Percentiles rank a stretch among this genome's conserved stretches.
These are phyloP conservation scores for Globodera rostochiensis DNA, from an alignment of 1,140 invertebrate species.

Conservation along the genomic window DNA sequence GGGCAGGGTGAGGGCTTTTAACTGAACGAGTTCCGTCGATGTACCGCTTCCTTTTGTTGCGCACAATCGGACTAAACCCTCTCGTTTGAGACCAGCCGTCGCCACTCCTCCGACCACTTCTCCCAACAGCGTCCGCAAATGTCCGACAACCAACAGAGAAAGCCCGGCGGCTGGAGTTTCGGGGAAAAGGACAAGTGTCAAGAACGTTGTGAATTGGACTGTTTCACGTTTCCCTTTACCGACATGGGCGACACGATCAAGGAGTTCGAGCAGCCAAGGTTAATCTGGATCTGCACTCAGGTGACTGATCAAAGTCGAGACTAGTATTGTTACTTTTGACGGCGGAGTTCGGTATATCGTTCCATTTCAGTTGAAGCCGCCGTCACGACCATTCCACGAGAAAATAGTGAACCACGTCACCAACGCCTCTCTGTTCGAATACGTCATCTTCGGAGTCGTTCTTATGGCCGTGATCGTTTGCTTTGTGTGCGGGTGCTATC, in stretches of 20 bases:
- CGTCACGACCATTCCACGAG: conserved; percentile 19
- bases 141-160: background rate
- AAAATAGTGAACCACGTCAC: background rate
- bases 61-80: background rate
- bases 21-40: too few species aligned
- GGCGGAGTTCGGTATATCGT: too few species aligned
- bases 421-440: conserved; percentile 16
- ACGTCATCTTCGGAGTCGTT: conserved; percentile 16
- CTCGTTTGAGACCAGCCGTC: background rate
- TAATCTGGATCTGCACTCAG: background rate
- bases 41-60: too few species aligned
- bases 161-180: background rate
- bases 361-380: conserved; percentile 13
- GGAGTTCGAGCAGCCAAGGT: background rate
- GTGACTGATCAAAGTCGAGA: background rate
- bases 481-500: conserved; percentile 1
- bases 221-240: background rate
- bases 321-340: background rate
- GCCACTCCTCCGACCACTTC: background rate
- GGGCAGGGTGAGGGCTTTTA: background rate
- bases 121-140: background rate
- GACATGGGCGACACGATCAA: background rate
- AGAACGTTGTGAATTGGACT: background rate
- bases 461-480: background rate
- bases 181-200: background rate